These are phyloP conservation scores for Ptilonorhynchus violaceus DNA, from an alignment of 2,113 vertebrate species.

Conservation along the genomic window DNA sequence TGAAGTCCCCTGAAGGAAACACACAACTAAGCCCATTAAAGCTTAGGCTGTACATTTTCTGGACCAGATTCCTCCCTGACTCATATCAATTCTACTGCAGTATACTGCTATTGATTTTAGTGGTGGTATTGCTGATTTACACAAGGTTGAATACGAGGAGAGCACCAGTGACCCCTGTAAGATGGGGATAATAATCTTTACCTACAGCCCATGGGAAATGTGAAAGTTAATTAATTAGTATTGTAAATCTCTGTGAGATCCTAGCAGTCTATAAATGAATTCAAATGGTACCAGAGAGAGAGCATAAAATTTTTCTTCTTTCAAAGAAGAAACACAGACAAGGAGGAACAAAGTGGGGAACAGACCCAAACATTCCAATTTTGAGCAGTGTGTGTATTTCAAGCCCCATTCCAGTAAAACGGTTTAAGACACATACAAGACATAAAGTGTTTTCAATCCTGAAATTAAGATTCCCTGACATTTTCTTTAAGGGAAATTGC, in stretches of 20 bases:
- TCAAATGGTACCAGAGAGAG: slow-evolving; percentile 16
- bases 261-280: slow-evolving; percentile 28
- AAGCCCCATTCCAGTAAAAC: background rate
- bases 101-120: slow-evolving; percentile 32
- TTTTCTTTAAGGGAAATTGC: slow-evolving; percentile 35
- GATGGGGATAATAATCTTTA: slow-evolving; percentile 38
- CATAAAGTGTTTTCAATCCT: background rate
- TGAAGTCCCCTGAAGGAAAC: background rate
- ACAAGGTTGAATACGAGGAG: slow-evolving; percentile 23
- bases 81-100: background rate
- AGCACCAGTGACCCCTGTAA: slow-evolving; percentile 5
- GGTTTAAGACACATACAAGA: background rate
- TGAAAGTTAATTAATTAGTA: slow-evolving; percentile 59
- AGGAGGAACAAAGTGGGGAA: background rate
- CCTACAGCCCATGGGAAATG: slow-evolving; percentile 31
- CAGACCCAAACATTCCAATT: background rate
- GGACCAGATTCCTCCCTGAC: background rate
- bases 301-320: background rate
- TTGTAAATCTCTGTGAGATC: slow-evolving; percentile 28
- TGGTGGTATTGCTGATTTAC: slow-evolving; percentile 40
- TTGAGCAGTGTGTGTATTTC: background rate
- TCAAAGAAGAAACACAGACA: background rate
- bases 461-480: background rate
- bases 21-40: background rate
- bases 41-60: background rate